Base-by-base conservation (phyloP, 2,797 vertebrate genomes). In the Sylvilagus floridanus region DNA sequence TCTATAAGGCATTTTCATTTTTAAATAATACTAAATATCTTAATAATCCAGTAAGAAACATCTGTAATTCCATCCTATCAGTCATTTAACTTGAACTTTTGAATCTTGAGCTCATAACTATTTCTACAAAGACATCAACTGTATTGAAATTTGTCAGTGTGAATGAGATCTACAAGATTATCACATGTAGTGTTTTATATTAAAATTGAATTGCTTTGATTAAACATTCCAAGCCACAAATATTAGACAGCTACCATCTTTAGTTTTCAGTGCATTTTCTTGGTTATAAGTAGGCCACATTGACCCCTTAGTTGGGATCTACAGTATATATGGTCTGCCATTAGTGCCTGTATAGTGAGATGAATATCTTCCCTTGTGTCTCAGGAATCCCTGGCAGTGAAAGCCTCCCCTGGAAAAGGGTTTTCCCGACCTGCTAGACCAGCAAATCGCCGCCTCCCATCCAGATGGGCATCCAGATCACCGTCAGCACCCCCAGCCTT, bases 391-490 rank as follows among this genome's bases (percentile, higher is more conserved):
- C 57, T 94, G 94, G 94, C 96, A 93, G 93, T 93, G 95, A 98
- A 97, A 85, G 96, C 93, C 77, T 96, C 97, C 32, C 90, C 89
- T 93, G 98, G 98, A 96, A 99, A 98, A 98, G 99, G 98, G 96
- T 99, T 99, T 98, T 99, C 99, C 5, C 99, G 99, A 86, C 99
- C 99, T 0, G 98, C 99, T 66, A 98, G 99, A 95, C 99, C 99
- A 88, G 99, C 99, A 94, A 99, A 99, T 96, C 98, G 99, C 66
- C 99, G 99, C 90, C 98, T 99, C 35, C 99, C 99, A 52, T 99
- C 99, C 84, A 98, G 99, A 96, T 99, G 99, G 99, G 99, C 99
- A 83, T 98, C 98, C 86, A 98, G 98, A 78, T 98, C 98, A 4
- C 98, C 98, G 0, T 98, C 98, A 1, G 98, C 98, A 5, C 98